A percentile compares a stretch with the other conserved stretches of the same genome.
Conservation (phyloP, 2,797 vertebrate genomes). For the Epinephelus malabaricus region DNA sequence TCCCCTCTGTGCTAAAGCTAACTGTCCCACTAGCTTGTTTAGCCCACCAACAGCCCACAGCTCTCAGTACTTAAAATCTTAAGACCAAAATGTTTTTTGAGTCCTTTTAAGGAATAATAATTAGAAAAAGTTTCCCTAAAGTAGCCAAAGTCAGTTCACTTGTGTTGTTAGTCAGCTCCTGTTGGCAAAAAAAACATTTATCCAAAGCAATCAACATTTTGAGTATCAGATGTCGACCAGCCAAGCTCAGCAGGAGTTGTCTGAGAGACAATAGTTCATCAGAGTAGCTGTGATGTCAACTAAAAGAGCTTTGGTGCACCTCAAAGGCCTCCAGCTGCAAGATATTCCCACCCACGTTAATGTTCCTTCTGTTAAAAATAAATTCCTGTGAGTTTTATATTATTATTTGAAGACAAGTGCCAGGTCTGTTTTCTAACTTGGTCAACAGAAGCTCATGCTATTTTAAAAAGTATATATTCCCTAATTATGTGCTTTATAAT, state of each 20-base stretch:
- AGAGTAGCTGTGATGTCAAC: not conserved
- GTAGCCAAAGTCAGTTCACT: conserved; percentile 49
- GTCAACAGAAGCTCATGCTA: conserved; percentile 85
- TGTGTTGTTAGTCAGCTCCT: not conserved
- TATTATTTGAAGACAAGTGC: conserved; percentile 86
- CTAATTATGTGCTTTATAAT: conserved; percentile 89
- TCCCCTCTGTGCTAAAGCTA: conserved; percentile 17
- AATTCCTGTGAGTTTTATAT: conserved; percentile 70
- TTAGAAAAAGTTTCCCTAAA: conserved; percentile 25
- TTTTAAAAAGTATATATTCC: conserved; percentile 90
- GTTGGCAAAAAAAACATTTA: conserved; percentile 47
- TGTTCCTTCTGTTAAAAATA: conserved; percentile 52
- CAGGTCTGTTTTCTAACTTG: conserved; percentile 85
- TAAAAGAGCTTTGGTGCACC: conserved; percentile 23
- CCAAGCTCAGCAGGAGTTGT: not conserved
- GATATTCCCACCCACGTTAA: conserved; percentile 71
- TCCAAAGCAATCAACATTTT: conserved; percentile 32
- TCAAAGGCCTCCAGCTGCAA: conserved; percentile 58
- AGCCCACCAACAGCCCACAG: conserved; percentile 91
- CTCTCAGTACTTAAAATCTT: conserved; percentile 61
- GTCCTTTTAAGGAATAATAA: not conserved
- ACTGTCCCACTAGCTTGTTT: conserved; percentile 36
- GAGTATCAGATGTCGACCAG: conserved; percentile 10
- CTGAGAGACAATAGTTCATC: not conserved
- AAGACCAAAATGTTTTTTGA: conserved; percentile 35